A percentile compares a stretch with the other conserved stretches of the same genome.
These are phyloP conservation scores for Lithophane socia DNA, from an alignment of 2,888 invertebrate genomes.

Conservation along the genomic window DNA sequence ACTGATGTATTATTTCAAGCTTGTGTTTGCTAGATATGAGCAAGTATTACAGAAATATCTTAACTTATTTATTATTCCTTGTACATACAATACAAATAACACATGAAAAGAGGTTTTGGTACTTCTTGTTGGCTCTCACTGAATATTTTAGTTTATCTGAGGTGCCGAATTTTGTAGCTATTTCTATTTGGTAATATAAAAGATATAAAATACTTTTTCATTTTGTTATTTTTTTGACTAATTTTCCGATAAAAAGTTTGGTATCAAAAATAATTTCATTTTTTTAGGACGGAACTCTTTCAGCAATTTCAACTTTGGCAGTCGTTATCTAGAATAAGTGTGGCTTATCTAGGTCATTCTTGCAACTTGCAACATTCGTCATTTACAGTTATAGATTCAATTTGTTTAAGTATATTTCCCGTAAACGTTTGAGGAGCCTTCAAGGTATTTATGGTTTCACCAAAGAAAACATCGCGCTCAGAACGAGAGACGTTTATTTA, in stretches of 20 bases:
- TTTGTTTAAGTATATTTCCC: not conserved
- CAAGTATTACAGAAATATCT: too few species aligned
- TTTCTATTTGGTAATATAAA: too few species aligned
- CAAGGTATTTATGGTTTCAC: not conserved
- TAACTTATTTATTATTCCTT: too few species aligned
- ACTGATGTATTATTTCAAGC: not conserved
- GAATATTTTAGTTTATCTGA: too few species aligned
- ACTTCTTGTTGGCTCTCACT: too few species aligned
- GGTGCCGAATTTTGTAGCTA: too few species aligned
- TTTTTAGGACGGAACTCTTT: not conserved
- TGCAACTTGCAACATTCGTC: not conserved
- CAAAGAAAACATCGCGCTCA: not conserved
- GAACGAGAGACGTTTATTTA: not conserved
- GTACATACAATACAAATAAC: too few species aligned
- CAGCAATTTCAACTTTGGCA: not conserved
- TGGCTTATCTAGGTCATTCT: not conserved
- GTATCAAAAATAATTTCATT: not conserved
- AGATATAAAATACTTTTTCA: too few species aligned
- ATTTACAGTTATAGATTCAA: too few species aligned
- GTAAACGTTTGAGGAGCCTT: not conserved
- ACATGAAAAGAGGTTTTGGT: too few species aligned
- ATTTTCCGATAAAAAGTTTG: not conserved
- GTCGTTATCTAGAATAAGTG: not conserved
- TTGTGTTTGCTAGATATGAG: too few species aligned
- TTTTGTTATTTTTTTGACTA: too few species aligned